A percentile compares a stretch with the other conserved stretches of the same genome.
Evolutionary conservation across 2,888 invertebrate species (phyloP).

Genomic region (Athalia rosae): DNA sequence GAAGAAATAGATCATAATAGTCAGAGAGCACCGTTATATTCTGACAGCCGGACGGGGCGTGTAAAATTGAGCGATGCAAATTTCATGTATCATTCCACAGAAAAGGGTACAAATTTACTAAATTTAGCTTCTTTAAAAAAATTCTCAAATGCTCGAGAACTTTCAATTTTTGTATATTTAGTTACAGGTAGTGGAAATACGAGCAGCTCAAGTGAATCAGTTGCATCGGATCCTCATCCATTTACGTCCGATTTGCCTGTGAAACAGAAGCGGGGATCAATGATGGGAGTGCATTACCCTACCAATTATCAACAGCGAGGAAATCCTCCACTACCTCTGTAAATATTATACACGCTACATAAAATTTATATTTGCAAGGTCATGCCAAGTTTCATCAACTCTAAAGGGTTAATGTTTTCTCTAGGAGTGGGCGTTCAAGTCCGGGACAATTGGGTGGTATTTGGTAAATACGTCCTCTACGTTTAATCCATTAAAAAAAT

Average conservation of each 20-base stretch:
- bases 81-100: slow-evolving; percentile 68
- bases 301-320: slow-evolving; percentile 73
- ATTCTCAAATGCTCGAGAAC: not conserved
- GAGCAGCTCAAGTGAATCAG: slow-evolving; percentile 91
- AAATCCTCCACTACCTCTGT: slow-evolving; percentile 72
- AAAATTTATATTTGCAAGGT: slow-evolving; percentile 9
- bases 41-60: slow-evolving; percentile 60
- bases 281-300: slow-evolving; percentile 73
- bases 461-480: slow-evolving; percentile 62
- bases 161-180: slow-evolving; percentile 55
- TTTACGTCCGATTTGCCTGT: slow-evolving; percentile 64
- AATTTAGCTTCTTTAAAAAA: not conserved
- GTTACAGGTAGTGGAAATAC: slow-evolving; percentile 73
- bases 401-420: slow-evolving; percentile 66
- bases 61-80: slow-evolving; percentile 66
- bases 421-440: slow-evolving; percentile 71
- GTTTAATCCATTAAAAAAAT: not conserved
- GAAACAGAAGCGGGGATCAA: slow-evolving; percentile 77
- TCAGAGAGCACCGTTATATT: slow-evolving; percentile 64
- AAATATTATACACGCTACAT: slow-evolving; percentile 67
- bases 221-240: slow-evolving; percentile 77
- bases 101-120: slow-evolving; percentile 60
- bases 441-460: slow-evolving; percentile 70
- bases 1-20: slow-evolving; percentile 63
- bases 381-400: slow-evolving; percentile 17